phyloP scores from a whole-genome alignment of 2,888 invertebrate species.

The Drosophila aldrichi region DNA sequence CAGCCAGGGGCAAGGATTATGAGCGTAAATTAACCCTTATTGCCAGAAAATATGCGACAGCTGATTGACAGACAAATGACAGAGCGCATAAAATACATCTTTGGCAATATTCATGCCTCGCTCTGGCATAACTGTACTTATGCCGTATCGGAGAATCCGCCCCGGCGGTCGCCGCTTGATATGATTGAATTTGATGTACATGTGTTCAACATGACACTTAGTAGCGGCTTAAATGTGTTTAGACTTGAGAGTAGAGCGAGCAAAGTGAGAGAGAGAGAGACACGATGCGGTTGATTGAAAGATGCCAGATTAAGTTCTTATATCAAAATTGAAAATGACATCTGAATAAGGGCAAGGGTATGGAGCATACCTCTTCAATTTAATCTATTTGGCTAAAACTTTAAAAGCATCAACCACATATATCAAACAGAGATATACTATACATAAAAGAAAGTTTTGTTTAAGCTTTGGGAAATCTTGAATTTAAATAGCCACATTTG shows the following conservation, averaged over 20 bases:
- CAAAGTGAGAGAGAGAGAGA: slow-evolving; percentile 1
- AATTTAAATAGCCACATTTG: too few species aligned
- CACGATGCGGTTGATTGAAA: slow-evolving; percentile 16
- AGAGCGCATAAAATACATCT: slow-evolving; percentile 66
- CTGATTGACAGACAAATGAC: slow-evolving; percentile 80
- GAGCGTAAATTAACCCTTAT: slow-evolving; percentile 81
- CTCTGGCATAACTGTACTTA: slow-evolving; percentile 38
- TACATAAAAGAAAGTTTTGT: not conserved
- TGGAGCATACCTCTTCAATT: slow-evolving; percentile 17
- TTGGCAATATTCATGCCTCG: slow-evolving; percentile 17
- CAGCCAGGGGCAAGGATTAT: slow-evolving; percentile 68
- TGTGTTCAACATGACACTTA: slow-evolving; percentile 77
- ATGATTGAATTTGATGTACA: slow-evolving; percentile 76
- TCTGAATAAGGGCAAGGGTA: not conserved
- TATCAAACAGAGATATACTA: not conserved
- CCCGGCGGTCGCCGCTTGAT: slow-evolving; percentile 39
- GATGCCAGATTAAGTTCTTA: slow-evolving; percentile 27
- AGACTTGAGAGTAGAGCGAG: slow-evolving; percentile 50
- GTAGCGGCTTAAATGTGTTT: slow-evolving; percentile 71
- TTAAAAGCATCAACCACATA: not conserved
- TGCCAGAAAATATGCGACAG: slow-evolving; percentile 78
- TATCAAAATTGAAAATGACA: slow-evolving; percentile 57
- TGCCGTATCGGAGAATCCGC: not conserved
- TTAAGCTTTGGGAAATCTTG: not conserved
- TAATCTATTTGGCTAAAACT: not conserved